Evolutionary conservation across 1,140 invertebrate species (phyloP).

Genomic region (Acromyrmex echinatior): DNA sequence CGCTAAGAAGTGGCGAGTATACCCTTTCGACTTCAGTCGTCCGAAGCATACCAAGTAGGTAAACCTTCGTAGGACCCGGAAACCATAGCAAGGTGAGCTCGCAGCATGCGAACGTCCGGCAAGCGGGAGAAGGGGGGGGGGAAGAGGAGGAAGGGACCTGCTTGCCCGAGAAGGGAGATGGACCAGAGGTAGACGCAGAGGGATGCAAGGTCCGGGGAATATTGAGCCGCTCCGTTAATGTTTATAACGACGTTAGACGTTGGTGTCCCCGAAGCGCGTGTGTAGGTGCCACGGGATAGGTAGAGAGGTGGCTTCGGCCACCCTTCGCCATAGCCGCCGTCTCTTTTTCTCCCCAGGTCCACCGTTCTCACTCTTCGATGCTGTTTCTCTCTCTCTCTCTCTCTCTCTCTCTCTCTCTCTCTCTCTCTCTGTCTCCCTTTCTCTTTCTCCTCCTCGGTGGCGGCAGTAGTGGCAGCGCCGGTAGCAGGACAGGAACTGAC

Average conservation of each 20-base stretch:
- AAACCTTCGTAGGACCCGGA: constrained; percentile 63
- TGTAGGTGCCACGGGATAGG: constrained; percentile 72
- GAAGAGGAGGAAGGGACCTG: constrained; percentile 67
- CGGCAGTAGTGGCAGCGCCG: constrained; percentile 66
- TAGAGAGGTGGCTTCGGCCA: constrained; percentile 75
- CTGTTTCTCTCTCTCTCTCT: constrained; percentile 15
- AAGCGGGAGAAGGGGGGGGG: constrained; percentile 49
- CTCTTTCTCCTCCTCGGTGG: constrained; percentile 49
- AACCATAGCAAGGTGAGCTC: constrained; percentile 63
- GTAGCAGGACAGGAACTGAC: constrained; percentile 81
- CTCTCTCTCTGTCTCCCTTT: too few relatives aligned
- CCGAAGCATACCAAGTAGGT: constrained; percentile 52
- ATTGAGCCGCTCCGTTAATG: constrained; percentile 86
- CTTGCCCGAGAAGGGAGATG: constrained; percentile 82
- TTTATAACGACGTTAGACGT: constrained; percentile 86
- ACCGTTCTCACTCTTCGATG: constrained; percentile 34
- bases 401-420: background rate
- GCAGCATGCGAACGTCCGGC: constrained; percentile 68
- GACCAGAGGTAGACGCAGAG: constrained; percentile 76
- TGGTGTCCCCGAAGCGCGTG: constrained; percentile 76
- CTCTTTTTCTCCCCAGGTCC: constrained; percentile 62
- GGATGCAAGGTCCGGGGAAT: constrained; percentile 82
- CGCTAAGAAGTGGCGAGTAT: constrained; percentile 43
- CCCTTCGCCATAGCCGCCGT: constrained; percentile 64
- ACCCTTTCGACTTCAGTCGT: constrained; percentile 47